These are phyloP conservation scores for Picus viridis DNA, from an alignment of 2,797 vertebrate genomes.

Conservation along the genomic window DNA sequence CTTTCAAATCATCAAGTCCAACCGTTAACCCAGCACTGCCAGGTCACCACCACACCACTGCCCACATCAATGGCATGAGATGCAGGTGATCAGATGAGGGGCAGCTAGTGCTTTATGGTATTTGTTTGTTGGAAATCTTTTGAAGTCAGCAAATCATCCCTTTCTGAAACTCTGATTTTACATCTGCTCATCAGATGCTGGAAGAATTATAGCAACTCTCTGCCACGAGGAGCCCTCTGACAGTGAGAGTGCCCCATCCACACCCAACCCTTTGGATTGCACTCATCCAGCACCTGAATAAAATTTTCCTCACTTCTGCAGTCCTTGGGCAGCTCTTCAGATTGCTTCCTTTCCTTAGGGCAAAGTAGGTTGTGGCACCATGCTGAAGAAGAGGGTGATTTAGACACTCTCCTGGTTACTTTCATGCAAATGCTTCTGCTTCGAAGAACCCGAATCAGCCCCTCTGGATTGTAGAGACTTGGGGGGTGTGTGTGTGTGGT, in stretches of 20 bases:
- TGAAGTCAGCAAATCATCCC: background rate
- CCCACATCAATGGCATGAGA: background rate
- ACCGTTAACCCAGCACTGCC: background rate
- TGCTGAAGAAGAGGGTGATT: rapidly evolving
- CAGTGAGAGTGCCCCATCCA: background rate
- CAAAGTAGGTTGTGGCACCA: background rate
- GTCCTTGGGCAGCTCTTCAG: background rate
- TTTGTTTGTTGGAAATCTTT: background rate
- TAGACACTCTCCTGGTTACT: background rate
- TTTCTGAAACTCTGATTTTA: background rate
- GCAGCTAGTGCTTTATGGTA: background rate
- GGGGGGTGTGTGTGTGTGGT: rapidly evolving
- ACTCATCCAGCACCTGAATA: background rate
- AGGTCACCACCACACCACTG: background rate
- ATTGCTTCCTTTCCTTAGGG: background rate
- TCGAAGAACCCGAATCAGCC: background rate
- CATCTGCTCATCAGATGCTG: background rate
- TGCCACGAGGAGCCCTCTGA: background rate
- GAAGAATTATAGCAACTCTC: background rate
- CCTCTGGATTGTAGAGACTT: background rate
- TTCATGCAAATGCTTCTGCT: background rate
- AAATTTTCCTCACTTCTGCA: background rate
- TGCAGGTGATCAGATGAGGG: background rate
- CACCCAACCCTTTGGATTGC: background rate
- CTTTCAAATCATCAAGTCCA: background rate